phyloP scores from a whole-genome alignment of 2,797 vertebrate species.

The Graptemys geographica region DNA sequence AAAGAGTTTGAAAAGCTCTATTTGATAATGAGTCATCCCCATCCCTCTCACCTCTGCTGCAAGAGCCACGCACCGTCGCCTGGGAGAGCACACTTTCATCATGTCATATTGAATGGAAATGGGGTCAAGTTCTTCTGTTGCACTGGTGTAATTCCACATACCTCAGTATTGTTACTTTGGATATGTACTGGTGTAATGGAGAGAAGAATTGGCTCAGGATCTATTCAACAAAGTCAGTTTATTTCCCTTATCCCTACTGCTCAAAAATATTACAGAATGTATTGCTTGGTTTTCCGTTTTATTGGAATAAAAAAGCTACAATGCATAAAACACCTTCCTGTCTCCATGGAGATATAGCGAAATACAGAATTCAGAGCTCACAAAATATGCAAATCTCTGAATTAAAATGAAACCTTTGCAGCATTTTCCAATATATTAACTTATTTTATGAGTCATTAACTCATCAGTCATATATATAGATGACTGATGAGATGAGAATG shows the following conservation, averaged over 20 bases:
- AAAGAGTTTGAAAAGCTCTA: not conserved
- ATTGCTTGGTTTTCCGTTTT: constrained; percentile 8
- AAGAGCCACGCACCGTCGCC: not conserved
- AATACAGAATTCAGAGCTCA: constrained; percentile 49
- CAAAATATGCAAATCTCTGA: constrained; percentile 41
- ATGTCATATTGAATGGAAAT: not conserved
- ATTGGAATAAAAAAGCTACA: constrained; percentile 27
- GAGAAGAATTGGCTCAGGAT: not conserved
- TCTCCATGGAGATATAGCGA: constrained; percentile 27
- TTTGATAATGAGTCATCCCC: not conserved
- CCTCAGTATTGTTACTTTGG: constrained; percentile 17
- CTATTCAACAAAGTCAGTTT: not conserved
- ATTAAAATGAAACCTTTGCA: constrained; percentile 14
- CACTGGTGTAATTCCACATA: constrained; percentile 39
- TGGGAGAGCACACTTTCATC: fast-evolving
- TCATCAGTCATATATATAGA: not conserved
- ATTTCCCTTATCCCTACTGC: not conserved
- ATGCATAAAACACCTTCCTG: constrained; percentile 23
- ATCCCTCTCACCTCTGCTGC: not conserved
- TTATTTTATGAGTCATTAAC: not conserved
- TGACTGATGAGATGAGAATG: constrained; percentile 53
- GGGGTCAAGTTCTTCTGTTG: constrained; percentile 5
- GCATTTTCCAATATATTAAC: constrained; percentile 43
- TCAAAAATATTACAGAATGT: constrained; percentile 28
- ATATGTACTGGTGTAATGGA: constrained; percentile 46